A percentile compares a stretch with the other conserved stretches of the same genome.
These are phyloP conservation scores for Sebastolobus altivelis DNA, from an alignment of 2,797 vertebrate genomes.

Conservation along the genomic window DNA sequence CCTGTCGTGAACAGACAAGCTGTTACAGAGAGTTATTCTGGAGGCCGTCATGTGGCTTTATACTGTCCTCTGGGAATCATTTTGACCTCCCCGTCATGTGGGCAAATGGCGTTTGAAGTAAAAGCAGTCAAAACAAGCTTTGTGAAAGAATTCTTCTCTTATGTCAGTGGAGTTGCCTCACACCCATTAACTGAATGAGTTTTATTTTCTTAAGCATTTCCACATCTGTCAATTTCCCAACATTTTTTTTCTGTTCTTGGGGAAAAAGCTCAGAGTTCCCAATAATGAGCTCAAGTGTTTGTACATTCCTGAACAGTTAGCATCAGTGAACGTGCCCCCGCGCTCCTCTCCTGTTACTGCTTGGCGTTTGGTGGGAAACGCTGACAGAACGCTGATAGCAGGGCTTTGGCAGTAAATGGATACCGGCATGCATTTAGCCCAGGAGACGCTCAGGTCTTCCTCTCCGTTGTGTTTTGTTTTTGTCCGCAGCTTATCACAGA, in stretches of 20 bases:
- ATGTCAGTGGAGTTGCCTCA: slow-evolving; percentile 27
- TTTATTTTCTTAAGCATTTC: slow-evolving; percentile 57
- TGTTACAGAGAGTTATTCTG: slow-evolving; percentile 10
- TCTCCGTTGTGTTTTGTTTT: slow-evolving; percentile 45
- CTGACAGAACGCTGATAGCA: slow-evolving; percentile 48
- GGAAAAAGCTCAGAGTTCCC: slow-evolving; percentile 28
- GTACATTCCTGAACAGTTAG: slow-evolving; percentile 57
- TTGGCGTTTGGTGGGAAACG: slow-evolving; percentile 45
- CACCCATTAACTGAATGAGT: slow-evolving; percentile 30
- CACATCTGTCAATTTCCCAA: slow-evolving; percentile 41
- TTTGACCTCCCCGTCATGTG: slow-evolving; percentile 48
- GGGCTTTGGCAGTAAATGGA: slow-evolving; percentile 47
- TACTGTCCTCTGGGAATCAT: slow-evolving; percentile 34
- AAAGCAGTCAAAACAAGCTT: slow-evolving; percentile 53
- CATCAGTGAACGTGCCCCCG: slow-evolving; percentile 31
- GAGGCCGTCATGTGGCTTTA: slow-evolving; percentile 16
- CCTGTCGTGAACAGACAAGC: not conserved
- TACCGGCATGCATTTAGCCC: slow-evolving; percentile 16
- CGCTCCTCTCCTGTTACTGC: slow-evolving; percentile 40
- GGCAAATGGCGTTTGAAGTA: slow-evolving; percentile 42
- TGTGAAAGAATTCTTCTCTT: slow-evolving; percentile 1
- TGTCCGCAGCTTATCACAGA: slow-evolving; percentile 32
- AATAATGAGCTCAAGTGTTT: slow-evolving; percentile 60
- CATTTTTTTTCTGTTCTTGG: slow-evolving; percentile 20
- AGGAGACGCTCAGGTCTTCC: slow-evolving; percentile 15